Evolutionary conservation across 2,113 vertebrate genomes (phyloP).

Genomic region (Brachyhypopomus occidentalis): DNA sequence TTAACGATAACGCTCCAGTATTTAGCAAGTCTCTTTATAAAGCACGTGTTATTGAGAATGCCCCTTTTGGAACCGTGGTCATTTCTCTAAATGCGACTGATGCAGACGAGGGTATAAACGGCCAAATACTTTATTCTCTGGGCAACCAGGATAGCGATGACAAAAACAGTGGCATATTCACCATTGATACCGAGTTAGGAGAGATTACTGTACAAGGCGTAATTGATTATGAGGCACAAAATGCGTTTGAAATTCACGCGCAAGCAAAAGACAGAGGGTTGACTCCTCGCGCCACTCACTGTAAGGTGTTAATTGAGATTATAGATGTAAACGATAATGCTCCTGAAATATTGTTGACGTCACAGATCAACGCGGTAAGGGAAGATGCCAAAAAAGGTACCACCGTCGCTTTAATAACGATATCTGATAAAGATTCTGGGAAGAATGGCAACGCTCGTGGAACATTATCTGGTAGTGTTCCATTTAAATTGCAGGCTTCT

Average conservation of each 20-base stretch:
- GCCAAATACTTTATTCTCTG: constrained; percentile 64
- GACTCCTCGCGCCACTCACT: constrained; percentile 69
- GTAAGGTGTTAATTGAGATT: constrained; percentile 77
- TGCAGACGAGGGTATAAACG: constrained; percentile 67
- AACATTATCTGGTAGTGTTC: constrained; percentile 65
- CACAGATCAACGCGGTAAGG: constrained; percentile 74
- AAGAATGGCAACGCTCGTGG: constrained; percentile 78
- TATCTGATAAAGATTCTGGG: constrained; percentile 80
- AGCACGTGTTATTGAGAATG: constrained; percentile 56
- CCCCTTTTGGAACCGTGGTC: constrained; percentile 39
- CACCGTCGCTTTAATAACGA: constrained; percentile 79
- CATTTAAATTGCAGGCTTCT: constrained; percentile 81
- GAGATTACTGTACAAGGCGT: constrained; percentile 60
- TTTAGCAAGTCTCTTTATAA: constrained; percentile 62
- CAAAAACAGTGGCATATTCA: constrained; percentile 52
- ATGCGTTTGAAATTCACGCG: constrained; percentile 73
- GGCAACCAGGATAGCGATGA: constrained; percentile 55
- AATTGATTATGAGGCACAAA: constrained; percentile 72
- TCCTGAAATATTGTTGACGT: constrained; percentile 69
- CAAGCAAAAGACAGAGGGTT: constrained; percentile 71
- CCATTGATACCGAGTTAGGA: constrained; percentile 59
- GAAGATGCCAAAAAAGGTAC: constrained; percentile 79
- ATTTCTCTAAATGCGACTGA: constrained; percentile 58
- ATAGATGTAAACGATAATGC: constrained; percentile 81
- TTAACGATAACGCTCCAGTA: constrained; percentile 60